Percentiles rank a stretch among this genome's conserved stretches.
phyloP scores from a whole-genome alignment of 2,797 vertebrate genomes.

The Liparis tanakae region DNA sequence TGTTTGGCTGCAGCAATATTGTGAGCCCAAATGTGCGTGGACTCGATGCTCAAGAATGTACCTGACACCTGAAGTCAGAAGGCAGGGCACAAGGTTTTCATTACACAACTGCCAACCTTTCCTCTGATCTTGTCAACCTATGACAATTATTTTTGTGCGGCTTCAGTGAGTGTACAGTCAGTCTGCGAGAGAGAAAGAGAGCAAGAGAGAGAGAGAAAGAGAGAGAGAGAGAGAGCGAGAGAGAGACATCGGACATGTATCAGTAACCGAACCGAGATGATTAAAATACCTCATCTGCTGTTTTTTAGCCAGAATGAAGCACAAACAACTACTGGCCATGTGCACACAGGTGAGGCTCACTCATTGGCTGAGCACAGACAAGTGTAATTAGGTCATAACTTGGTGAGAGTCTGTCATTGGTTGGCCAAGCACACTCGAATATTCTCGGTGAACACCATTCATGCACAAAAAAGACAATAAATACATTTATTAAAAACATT shows the following conservation, averaged over 20 bases:
- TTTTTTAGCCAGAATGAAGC: constrained; percentile 32
- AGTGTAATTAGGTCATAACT: constrained; percentile 7
- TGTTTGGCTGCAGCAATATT: constrained; percentile 47
- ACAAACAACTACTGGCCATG: constrained; percentile 28
- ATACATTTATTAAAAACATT: too few species aligned
- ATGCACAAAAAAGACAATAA: not conserved
- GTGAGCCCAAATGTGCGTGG: constrained; percentile 27
- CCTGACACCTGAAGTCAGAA: constrained; percentile 13
- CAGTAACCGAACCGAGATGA: not conserved
- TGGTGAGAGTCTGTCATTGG: constrained; percentile 15
- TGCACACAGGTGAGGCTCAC: constrained; percentile 20
- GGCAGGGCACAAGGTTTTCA: constrained; percentile 27
- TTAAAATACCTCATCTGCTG: constrained; percentile 8
- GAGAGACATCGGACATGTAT: constrained; percentile 13
- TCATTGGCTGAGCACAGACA: constrained; percentile 25
- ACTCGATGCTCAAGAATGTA: constrained; percentile 19
- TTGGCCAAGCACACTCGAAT: constrained; percentile 21
- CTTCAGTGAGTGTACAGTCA: constrained; percentile 47
- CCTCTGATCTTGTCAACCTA: constrained; percentile 34
- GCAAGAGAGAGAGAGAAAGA: not conserved
- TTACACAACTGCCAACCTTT: constrained; percentile 57
- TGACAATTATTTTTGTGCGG: constrained; percentile 53
- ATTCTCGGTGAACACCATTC: constrained; percentile 19
- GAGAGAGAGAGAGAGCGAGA: not conserved
- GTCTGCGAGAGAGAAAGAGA: constrained; percentile 9